These are phyloP conservation scores for Eubucco bourcierii DNA, from an alignment of 2,113 vertebrate genomes.

Conservation along the genomic window DNA sequence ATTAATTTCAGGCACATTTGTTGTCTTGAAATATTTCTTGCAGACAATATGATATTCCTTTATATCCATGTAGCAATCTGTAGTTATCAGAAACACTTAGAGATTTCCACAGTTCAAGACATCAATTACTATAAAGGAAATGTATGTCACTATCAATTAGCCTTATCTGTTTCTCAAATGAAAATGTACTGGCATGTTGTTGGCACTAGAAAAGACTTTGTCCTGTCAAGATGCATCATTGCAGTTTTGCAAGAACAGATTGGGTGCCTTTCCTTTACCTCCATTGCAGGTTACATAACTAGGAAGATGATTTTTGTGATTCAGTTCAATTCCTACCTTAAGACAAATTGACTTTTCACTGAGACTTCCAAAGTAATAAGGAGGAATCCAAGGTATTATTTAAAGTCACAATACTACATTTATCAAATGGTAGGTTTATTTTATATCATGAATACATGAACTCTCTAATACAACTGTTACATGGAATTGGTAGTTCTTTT, in stretches of 20 bases:
- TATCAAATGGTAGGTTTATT: not conserved
- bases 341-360: not conserved
- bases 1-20: not conserved
- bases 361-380: not conserved
- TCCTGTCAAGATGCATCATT: not conserved
- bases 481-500: not conserved
- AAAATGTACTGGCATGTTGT: not conserved
- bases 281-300: not conserved
- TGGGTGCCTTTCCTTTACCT: not conserved
- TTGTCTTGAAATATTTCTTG: not conserved
- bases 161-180: not conserved
- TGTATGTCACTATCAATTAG: not conserved
- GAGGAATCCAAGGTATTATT: not conserved
- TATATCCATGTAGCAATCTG: not conserved
- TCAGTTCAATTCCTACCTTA: not conserved
- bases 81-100: not conserved
- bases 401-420: not conserved
- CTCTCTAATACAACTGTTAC: not conserved
- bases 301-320: not conserved
- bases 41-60: not conserved
- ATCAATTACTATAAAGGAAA: not conserved
- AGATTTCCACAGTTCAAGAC: not conserved
- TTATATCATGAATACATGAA: not conserved
- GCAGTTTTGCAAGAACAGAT: not conserved
- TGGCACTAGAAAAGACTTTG: not conserved